Base-by-base conservation (phyloP, 2,113 vertebrate species). In the Elephantulus edwardii region DNA sequence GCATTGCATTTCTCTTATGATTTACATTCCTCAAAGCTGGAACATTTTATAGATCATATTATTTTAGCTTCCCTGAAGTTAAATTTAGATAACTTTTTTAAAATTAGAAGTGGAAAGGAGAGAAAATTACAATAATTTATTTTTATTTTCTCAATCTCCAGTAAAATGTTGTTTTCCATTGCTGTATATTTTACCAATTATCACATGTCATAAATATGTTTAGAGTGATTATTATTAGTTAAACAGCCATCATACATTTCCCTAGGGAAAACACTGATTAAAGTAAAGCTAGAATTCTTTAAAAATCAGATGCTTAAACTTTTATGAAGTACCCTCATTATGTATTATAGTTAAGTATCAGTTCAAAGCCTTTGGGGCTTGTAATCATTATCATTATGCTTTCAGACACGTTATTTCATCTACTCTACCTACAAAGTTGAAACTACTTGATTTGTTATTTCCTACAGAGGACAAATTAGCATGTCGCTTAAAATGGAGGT, bases 381-480 rank as follows among this genome's bases (percentile, higher is more conserved):
- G 68, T 86, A 93, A 93, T 95, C 72, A 93, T 96, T 97, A 94
- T 90, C 75, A 75, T 82, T 90, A 54, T 56, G 68, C 52, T 95
- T 94, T 93, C 82, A 96, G 92, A 81, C 40, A 83, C 86, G 48
- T 17, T 76, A 89, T 96, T 89, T 95, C 96, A 91, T 94, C 86
- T 85, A 72, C 90, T 93, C 93, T 81, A 86, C 12, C 90, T 93
- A 89, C 40, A 91, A 89, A 95, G 80, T 79, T 96, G 88, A 95
- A 95, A 96, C 85, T 56, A 52, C 83, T 95, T 96, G 85, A 93
- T 95, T 95, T 96, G 96, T 83, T 96, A 84, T 96, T 97, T 97
- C 91, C 95, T 92, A 90, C n/a, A 94, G 82, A 93, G 66, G 86
- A 90, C 46, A 95, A 91, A 92, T 54, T 54, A 54, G 86, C 83